Evolutionary conservation across 2,888 invertebrate species (phyloP), one percentile per base, ranked within the genome.

Genomic region (Drosophila recens): DNA sequence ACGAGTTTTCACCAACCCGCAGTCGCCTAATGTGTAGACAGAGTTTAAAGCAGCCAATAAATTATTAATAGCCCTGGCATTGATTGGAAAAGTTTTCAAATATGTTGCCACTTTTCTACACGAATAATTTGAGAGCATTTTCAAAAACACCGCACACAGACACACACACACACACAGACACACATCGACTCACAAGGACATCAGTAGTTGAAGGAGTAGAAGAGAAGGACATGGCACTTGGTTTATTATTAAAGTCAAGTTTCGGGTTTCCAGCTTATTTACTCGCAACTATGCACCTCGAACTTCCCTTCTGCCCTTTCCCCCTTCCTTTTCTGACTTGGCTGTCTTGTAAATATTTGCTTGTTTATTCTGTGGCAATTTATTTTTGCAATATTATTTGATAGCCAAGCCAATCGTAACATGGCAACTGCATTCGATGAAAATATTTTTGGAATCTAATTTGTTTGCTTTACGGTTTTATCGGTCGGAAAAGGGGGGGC

Each of bases 21-120:
- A 9, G 5, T 20, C 13, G 4, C 27, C 42, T 56, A 53, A 65
- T 76, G 65, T 75, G 67, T 71, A 27, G 67, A 13, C 17, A 49
- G 75, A 76, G 75, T 81, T 87, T 85, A 84, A 86, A 89, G 74
- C 79, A 82, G 79, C 77, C 79, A 88, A 86, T 88, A 86, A 87
- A 89, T 88, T 89, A 17, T 17, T 17, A 17, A 17, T 17, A 17
- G 23, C 23, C 23, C 23, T 23, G 23, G 23, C 23, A 23, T 23
- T 23, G 23, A 23, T 23, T 23, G 23, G 23, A 23, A 23, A 23
- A 23, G 23, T 23, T 23, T 23, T 23, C 23, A 23, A 23, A 23
- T 23, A 23, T 23, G 23, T 23, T 23, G 23, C 23, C 23, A 23
- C 23, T 23, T 23, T 23, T 23, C 23, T 23, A 23, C 23, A 23